Percentiles rank a stretch among this genome's conserved stretches.
Evolutionary conservation across 2,888 invertebrate species (phyloP).

Genomic region (Idaea straminata): DNA sequence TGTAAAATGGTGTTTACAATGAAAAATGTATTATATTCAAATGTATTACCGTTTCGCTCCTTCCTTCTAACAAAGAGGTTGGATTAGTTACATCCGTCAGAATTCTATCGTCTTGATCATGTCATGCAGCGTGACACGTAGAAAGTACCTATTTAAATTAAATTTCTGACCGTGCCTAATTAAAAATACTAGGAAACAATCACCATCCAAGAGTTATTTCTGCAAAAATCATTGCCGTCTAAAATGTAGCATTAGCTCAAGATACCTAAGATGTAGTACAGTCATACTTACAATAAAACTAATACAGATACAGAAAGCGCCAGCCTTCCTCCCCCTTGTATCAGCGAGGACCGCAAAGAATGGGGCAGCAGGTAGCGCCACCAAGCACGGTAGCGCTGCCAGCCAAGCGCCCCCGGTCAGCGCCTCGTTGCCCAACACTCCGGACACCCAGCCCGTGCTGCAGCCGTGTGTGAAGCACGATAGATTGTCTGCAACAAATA

Average conservation of each 20-base stretch:
- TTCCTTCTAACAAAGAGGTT: too few relatives aligned
- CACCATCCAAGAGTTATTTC: background rate
- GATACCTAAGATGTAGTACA: background rate
- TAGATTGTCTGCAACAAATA: slow-evolving; percentile 55
- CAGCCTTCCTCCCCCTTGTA: slow-evolving; percentile 62
- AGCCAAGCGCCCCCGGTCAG: slow-evolving; percentile 71
- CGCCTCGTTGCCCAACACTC: slow-evolving; percentile 67
- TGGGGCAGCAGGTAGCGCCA: slow-evolving; percentile 69
- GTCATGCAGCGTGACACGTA: too few relatives aligned
- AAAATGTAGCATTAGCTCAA: background rate
- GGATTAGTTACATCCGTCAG: too few relatives aligned
- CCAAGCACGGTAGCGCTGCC: slow-evolving; percentile 67
- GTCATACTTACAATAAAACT: slow-evolving; percentile 48
- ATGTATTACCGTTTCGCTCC: too few relatives aligned
- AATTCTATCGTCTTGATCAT: too few relatives aligned
- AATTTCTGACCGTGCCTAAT: too few relatives aligned
- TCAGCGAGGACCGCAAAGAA: slow-evolving; percentile 72
- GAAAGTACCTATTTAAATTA: too few relatives aligned
- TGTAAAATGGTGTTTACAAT: too few relatives aligned
- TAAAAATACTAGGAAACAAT: background rate
- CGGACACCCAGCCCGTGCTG: slow-evolving; percentile 73
- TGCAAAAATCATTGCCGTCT: background rate
- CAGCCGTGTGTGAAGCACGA: slow-evolving; percentile 76
- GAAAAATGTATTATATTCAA: too few relatives aligned
- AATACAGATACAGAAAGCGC: slow-evolving; percentile 60